Evolutionary conservation across 1,140 invertebrate genomes (phyloP), one percentile per base, ranked within the genome.

Genomic region (Radopholus similis): DNA sequence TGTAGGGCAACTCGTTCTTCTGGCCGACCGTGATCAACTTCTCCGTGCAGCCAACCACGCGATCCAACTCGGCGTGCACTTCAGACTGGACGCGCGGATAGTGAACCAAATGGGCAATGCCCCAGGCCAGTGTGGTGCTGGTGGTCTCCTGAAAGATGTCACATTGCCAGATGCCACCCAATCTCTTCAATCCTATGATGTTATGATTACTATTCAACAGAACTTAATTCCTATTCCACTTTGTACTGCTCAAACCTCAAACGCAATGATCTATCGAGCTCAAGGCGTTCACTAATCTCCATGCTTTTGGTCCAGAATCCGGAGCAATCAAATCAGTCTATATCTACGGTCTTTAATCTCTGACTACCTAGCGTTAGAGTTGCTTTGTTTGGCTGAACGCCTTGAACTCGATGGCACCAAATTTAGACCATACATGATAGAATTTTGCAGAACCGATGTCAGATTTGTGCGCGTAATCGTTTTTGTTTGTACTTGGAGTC

Each of bases 81-180:
- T 63, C 62, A 3, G 75, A 85, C 84, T 90, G 88, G 44, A 89
- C 86, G 2, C 88, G 84, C 11, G 88, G 88, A 84, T 91, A 82
- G 32, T 87, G 83, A 0, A 90, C 88, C 85, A 94, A 87, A 66
- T 89, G 89, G 11, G 95, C 84, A 9, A 93, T 83, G 71, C 91
- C 89, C 91, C 92, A 95, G 8, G 88, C 86, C 11, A 95, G 78
- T 0, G 91, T 90, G 0, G 89, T 88, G 26, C 91, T 83, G 0
- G 91, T 90, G 0, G 92, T 95, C 78, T 95, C 93, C n/a, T 70
- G 26, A 13, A 68, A 57, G 9, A 64, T 2, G 34, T 9, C 34
- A n/a, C n/a, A n/a, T n/a, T n/a, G n/a, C n/a, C n/a, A n/a, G n/a
- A n/a, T n/a, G n/a, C n/a, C n/a, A n/a, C n/a, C n/a, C n/a, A n/a